These are phyloP conservation scores for Loripinus fragilis DNA, from an alignment of 2,888 invertebrate genomes.

Conservation along the genomic window DNA sequence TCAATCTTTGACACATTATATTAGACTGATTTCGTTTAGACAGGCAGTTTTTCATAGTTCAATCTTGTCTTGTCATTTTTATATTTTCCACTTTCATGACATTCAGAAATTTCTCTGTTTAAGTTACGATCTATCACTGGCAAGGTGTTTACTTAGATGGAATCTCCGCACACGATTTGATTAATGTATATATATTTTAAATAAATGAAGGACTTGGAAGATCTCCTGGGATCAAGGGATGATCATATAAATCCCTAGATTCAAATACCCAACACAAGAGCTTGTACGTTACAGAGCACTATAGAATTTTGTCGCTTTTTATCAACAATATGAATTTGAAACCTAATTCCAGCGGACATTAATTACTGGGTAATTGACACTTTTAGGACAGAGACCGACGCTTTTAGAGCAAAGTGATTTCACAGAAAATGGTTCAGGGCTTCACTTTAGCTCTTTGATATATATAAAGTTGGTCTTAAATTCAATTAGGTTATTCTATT, in stretches of 20 bases:
- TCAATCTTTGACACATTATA: conserved; percentile 1
- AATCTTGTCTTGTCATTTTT: not conserved
- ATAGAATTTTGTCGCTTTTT: conserved; percentile 30
- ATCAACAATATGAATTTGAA: conserved; percentile 38
- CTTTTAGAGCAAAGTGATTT: too few species aligned
- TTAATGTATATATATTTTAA: conserved; percentile 52
- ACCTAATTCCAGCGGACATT: conserved; percentile 53
- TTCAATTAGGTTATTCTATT: too few species aligned
- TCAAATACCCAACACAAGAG: not conserved
- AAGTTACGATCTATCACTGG: conserved; percentile 54
- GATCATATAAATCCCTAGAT: not conserved
- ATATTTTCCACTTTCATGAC: conserved; percentile 11
- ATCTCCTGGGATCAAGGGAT: conserved; percentile 20
- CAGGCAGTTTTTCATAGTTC: too few species aligned
- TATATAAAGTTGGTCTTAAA: too few species aligned
- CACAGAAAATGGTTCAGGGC: not conserved
- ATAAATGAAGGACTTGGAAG: conserved; percentile 38
- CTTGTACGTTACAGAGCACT: not conserved
- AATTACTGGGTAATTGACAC: conserved; percentile 60
- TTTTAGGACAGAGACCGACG: conserved; percentile 13
- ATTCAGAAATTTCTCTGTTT: conserved; percentile 41
- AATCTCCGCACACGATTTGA: conserved; percentile 51
- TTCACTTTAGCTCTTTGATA: not conserved
- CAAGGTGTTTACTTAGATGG: conserved; percentile 53
- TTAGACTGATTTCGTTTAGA: not conserved